phyloP scores from a whole-genome alignment of 1,140 invertebrate species.

The Aphaenogaster floridana region DNA sequence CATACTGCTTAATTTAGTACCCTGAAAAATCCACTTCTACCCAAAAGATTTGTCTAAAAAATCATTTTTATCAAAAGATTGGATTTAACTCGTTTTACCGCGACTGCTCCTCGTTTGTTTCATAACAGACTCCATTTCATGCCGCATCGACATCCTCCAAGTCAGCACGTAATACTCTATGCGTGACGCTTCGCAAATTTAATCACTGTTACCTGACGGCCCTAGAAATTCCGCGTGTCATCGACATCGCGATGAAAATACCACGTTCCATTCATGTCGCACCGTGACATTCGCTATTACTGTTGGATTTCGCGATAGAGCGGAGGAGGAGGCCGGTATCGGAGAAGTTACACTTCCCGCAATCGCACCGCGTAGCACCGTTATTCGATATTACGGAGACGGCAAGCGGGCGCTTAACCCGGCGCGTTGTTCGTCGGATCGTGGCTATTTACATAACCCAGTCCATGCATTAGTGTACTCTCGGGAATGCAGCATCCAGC shows the following conservation, averaged over 20 bases:
- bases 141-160: not conserved
- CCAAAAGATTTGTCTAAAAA: not conserved
- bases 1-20: not conserved
- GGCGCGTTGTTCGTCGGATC: constrained; percentile 49
- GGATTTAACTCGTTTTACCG: not conserved
- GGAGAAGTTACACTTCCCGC: constrained; percentile 42
- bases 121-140: not conserved
- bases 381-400: constrained; percentile 52
- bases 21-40: not conserved
- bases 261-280: constrained; percentile 45
- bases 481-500: constrained; percentile 56
- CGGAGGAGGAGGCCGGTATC: not conserved
- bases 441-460: constrained; percentile 59
- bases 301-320: not conserved
- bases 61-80: not conserved
- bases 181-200: constrained; percentile 10
- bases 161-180: not conserved
- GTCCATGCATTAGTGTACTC: constrained; percentile 43
- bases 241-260: constrained; percentile 33
- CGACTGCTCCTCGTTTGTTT: not conserved
- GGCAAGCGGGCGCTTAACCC: constrained; percentile 33
- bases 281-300: constrained; percentile 12
- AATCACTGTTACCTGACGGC: constrained; percentile 2
- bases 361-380: constrained; percentile 31
- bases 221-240: constrained; percentile 29